Evolutionary conservation across 2,888 invertebrate species (phyloP), one percentile per base, ranked within the genome.

Genomic region (Trachelus troglodyta): DNA sequence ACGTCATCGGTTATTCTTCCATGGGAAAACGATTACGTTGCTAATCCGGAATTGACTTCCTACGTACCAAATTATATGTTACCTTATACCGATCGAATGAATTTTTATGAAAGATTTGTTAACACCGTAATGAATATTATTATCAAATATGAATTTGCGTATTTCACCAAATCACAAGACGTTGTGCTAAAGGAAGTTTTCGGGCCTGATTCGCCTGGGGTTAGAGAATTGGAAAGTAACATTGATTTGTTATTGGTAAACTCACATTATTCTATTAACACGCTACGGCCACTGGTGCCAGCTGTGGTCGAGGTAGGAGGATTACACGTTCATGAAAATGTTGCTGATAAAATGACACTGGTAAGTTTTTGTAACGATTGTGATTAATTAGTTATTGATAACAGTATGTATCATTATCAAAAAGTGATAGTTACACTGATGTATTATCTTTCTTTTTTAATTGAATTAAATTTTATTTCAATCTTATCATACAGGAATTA

Each of bases 251-350:
- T 93, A 40, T 83, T 94, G 69, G 82, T 92, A 0, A 94, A 94
- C 86, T 92, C 92, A 77, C 92, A 94, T 87, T 90, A 91, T 35
- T 91, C 92, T 1, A 79, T 94, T 34, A 92, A 92, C 69, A 92
- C 91, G 2, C 83, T 92, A 11, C 90, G 91, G 69, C 93, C 94
- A 4, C 86, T 86, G 1, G 89, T 92, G 1, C 90, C 92, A 0
- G 92, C 90, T 3, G 87, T 93, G 81, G 88, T 94, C 23, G 92
- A 93, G 74, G 92, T 94, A 9, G 94, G 93, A 15, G 94, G 94
- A 40, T 88, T 94, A 77, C 94, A 94, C 81, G 92, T 94, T 12
- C 83, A 83, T 1, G 87, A 90, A 1, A 87, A 88, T 11, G 85
- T 79, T 11, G 85, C 79, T 1, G 82, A 30, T 12, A 33, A 84